Evolutionary conservation across 1,140 invertebrate genomes (phyloP).

Genomic region (Dreissena rostriformis): DNA sequence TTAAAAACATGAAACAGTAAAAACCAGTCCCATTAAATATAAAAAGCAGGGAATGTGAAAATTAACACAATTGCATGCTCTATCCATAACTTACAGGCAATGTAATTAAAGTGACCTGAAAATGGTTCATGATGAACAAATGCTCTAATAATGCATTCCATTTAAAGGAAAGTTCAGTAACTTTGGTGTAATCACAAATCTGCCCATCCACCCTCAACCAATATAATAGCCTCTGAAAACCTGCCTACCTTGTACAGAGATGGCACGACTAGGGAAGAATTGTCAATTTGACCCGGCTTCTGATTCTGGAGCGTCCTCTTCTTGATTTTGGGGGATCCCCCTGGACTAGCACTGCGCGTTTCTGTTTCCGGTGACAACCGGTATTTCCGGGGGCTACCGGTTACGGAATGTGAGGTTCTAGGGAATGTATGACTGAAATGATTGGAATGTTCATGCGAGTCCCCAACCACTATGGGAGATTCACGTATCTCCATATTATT

Average conservation of each 20-base stretch:
- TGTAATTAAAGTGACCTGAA: no score
- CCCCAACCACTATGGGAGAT: slow-evolving; percentile 27
- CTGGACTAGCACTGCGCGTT: slow-evolving; percentile 66
- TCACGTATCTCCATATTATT: slow-evolving; percentile 41
- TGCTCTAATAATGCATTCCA: no score
- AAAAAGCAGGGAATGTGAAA: no score
- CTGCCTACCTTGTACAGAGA: slow-evolving; percentile 84
- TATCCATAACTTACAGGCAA: no score
- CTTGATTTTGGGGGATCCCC: slow-evolving; percentile 72
- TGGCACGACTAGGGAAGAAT: slow-evolving; percentile 86
- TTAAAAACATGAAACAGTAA: no score
- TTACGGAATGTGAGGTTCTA: slow-evolving; percentile 54
- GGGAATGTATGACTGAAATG: slow-evolving; percentile 51
- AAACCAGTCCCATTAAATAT: no score
- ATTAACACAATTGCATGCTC: no score
- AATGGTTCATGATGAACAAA: no score
- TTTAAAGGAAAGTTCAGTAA: no score
- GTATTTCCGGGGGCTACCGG: slow-evolving; percentile 62
- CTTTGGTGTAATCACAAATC: no score
- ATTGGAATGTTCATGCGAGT: background rate
- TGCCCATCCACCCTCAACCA: background rate
- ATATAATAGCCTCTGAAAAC: background rate
- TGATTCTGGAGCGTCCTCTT: slow-evolving; percentile 69
- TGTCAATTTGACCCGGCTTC: slow-evolving; percentile 90
- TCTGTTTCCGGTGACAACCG: slow-evolving; percentile 67